Conservation (phyloP, 2,113 vertebrate genomes). For the Phodopus roborovskii region DNA sequence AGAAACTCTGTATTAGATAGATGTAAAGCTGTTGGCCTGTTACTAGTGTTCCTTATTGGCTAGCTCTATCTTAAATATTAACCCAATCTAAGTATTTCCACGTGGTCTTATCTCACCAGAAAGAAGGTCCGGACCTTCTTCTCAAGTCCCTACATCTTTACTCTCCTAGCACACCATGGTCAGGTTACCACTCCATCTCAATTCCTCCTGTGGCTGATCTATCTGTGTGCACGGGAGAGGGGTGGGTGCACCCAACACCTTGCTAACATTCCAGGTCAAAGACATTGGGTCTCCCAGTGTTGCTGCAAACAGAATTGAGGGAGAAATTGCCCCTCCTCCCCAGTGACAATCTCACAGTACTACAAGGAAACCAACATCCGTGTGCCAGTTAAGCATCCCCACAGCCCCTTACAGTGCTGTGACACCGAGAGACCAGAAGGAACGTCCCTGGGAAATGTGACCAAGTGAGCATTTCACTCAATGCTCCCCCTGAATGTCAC, state of each 20-base stretch:
- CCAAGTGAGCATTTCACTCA: background rate
- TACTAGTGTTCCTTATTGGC: no score
- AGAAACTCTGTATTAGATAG: no score
- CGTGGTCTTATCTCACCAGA: no score
- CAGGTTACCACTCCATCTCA: background rate
- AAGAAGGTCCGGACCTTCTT: no score
- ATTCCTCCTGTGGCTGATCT: background rate
- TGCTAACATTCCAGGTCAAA: slow-evolving; percentile 2
- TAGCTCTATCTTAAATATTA: no score
- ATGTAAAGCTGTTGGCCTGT: no score
- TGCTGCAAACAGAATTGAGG: background rate
- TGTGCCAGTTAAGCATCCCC: background rate
- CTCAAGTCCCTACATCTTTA: no score
- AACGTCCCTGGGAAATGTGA: background rate
- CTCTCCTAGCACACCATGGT: background rate
- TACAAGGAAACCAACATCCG: background rate
- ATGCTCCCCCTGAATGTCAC: slow-evolving; percentile 45
- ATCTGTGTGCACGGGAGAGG: background rate
- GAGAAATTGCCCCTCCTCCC: background rate
- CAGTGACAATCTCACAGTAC: background rate
- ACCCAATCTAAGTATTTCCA: no score
- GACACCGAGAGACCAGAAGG: background rate
- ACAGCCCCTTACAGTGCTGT: background rate
- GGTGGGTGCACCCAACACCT: background rate
- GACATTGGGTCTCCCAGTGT: background rate